These are phyloP conservation scores for Neodon shergylaensis DNA, from an alignment of 2,113 vertebrate genomes.

Conservation along the genomic window DNA sequence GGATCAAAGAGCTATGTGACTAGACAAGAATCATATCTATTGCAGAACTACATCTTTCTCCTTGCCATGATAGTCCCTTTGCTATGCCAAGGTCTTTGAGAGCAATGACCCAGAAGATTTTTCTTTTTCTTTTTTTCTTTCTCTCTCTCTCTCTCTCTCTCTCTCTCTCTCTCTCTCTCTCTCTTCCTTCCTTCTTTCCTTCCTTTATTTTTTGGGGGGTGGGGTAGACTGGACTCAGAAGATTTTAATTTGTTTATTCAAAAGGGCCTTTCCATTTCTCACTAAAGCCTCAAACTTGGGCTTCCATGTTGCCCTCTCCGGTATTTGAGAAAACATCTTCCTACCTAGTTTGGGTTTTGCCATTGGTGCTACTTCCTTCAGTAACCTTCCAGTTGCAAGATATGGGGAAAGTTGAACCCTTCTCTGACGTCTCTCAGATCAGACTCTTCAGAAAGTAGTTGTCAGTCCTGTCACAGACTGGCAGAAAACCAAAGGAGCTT, in stretches of 20 bases:
- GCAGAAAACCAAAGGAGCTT: not conserved
- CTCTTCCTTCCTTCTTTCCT: no score
- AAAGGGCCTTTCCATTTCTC: not conserved
- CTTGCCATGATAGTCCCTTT: not conserved
- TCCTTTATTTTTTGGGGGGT: no score
- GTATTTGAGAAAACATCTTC: not conserved
- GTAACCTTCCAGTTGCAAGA: not conserved
- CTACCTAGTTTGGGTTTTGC: not conserved
- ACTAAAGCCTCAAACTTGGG: not conserved
- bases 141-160: no score
- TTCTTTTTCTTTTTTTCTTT: rapidly evolving
- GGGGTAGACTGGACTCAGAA: not conserved
- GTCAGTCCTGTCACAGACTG: not conserved
- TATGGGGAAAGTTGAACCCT: not conserved
- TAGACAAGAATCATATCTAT: not conserved
- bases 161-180: no score
- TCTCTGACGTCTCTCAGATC: not conserved
- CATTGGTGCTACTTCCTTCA: not conserved
- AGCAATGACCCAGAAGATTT: not conserved
- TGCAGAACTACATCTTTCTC: not conserved
- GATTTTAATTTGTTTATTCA: not conserved
- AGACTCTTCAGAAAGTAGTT: not conserved
- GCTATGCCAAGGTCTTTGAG: not conserved
- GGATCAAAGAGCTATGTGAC: not conserved
- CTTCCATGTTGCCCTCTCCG: not conserved